phyloP scores from a whole-genome alignment of 1,140 invertebrate species.

The Drosophila azteca region DNA sequence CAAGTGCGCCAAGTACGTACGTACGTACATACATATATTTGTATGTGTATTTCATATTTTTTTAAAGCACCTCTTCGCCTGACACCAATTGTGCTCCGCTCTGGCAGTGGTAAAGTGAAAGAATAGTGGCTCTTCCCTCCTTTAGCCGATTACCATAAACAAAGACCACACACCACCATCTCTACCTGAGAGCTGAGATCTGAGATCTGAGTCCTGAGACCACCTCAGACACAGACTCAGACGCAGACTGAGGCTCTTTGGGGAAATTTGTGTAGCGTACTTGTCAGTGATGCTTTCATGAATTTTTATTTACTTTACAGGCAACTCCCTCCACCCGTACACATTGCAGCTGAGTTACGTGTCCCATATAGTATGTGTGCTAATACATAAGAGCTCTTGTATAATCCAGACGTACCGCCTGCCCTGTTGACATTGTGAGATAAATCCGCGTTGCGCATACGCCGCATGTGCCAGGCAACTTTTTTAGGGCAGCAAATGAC shows the following conservation, averaged over 20 bases:
- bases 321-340: constrained; percentile 30
- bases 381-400: neutral
- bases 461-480: constrained; percentile 49
- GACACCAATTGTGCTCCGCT: constrained; percentile 68
- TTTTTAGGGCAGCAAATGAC: constrained; percentile 21
- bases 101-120: constrained; percentile 52
- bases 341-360: neutral
- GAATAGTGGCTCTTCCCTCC: constrained; percentile 54
- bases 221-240: no score
- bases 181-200: constrained; percentile 47
- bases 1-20: neutral
- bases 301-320: constrained; percentile 63
- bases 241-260: constrained; percentile 40
- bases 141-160: constrained; percentile 55
- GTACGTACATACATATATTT: constrained; percentile 2
- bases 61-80: constrained; percentile 66
- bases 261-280: constrained; percentile 43
- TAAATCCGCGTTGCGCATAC: constrained; percentile 72
- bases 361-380: neutral
- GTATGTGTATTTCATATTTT: constrained; percentile 52
- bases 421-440: constrained; percentile 67
- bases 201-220: no score
- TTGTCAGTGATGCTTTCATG: constrained; percentile 41
- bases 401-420: constrained; percentile 41
- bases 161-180: constrained; percentile 44